Percentiles rank a stretch among this genome's conserved stretches.
Evolutionary conservation across 2,888 invertebrate genomes (phyloP).

Genomic region (Cremastobaeus sp.): DNA sequence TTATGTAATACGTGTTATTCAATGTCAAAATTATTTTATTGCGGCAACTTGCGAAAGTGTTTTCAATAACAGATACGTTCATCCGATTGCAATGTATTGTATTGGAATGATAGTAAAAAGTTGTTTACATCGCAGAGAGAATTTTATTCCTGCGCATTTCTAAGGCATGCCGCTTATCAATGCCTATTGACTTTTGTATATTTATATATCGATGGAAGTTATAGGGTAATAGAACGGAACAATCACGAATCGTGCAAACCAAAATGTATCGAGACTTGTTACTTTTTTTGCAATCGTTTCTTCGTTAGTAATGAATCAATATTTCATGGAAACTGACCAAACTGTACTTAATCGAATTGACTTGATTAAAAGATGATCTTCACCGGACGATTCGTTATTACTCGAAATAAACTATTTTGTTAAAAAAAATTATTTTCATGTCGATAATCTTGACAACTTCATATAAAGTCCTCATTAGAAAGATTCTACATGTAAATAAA

Average conservation of each 20-base stretch:
- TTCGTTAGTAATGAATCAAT: slow-evolving; percentile 37
- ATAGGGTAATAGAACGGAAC: slow-evolving; percentile 35
- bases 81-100: too few species aligned
- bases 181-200: slow-evolving; percentile 22
- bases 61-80: too few species aligned
- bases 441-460: too few species aligned
- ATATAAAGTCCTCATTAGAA: too few species aligned
- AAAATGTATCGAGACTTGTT: slow-evolving; percentile 23
- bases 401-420: too few species aligned
- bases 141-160: slow-evolving; percentile 28
- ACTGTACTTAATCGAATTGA: slow-evolving; percentile 18
- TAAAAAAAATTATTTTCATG: too few species aligned
- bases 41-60: slow-evolving; percentile 5
- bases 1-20: slow-evolving; percentile 25
- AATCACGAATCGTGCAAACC: slow-evolving; percentile 38
- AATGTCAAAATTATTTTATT: neutral
- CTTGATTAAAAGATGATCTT: slow-evolving; percentile 31
- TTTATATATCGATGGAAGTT: slow-evolving; percentile 31
- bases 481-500: too few species aligned
- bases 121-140: slow-evolving; percentile 6
- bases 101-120: neutral
- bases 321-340: slow-evolving; percentile 20
- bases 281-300: slow-evolving; percentile 17
- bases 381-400: neutral
- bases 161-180: slow-evolving; percentile 23